These are phyloP conservation scores for Thamnophis elegans DNA, from an alignment of 2,797 vertebrate genomes.

Conservation along the genomic window DNA sequence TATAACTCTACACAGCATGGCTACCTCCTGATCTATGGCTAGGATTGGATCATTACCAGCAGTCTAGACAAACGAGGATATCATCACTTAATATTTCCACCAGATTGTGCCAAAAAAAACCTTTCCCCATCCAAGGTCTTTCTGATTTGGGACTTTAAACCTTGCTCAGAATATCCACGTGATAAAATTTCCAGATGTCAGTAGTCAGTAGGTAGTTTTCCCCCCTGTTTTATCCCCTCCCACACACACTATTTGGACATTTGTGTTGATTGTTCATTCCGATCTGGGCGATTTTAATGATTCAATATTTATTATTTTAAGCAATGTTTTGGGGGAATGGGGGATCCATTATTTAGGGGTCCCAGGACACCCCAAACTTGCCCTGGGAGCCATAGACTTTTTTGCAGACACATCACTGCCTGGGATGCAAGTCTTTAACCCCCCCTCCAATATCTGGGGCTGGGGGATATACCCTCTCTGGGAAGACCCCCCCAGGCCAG, in stretches of 20 bases:
- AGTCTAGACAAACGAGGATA: not conserved
- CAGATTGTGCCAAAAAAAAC: not conserved
- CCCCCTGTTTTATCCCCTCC: fast-evolving
- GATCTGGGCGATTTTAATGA: not conserved
- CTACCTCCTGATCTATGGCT: not conserved
- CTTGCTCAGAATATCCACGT: not conserved
- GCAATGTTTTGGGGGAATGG: not conserved
- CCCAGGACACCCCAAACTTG: not conserved
- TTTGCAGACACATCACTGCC: not conserved
- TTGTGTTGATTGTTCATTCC: not conserved
- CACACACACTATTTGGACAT: not conserved
- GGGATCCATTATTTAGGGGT: not conserved
- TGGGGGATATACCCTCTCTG: not conserved
- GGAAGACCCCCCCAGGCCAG: not conserved
- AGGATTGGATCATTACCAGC: not conserved
- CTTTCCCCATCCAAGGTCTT: not conserved
- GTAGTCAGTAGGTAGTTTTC: not conserved
- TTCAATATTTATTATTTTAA: not conserved
- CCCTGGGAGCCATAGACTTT: not conserved
- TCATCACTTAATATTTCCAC: not conserved
- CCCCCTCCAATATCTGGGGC: not conserved
- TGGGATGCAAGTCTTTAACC: not conserved
- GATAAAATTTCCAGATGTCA: not conserved
- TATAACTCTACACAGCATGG: not conserved
- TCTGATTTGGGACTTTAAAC: not conserved